Base-by-base conservation (phyloP, 1,140 invertebrate genomes). In the Carposina sasakii region DNA sequence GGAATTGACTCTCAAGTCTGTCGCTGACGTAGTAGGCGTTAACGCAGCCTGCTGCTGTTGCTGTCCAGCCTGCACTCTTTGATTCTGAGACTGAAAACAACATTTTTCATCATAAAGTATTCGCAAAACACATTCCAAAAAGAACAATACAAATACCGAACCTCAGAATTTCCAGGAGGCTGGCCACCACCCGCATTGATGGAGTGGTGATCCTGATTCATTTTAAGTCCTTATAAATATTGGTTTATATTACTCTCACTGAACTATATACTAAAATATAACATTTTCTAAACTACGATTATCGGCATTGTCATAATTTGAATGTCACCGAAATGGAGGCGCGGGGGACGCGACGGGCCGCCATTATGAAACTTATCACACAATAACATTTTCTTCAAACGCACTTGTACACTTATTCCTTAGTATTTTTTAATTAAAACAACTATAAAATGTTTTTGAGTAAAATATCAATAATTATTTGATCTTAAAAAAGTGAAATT, bases 291-390 rank as follows among this genome's bases (percentile, higher is more conserved):
- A 70, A 81, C 65, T 77, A 78, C 72, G 67, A 66, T 69, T 69
- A 72, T 82, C 72, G 76, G 82, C 82, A 83, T 87, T 86, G 84
- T 85, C 85, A 86, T 78, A 83, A 81, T 81, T 79, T 72, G 81
- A 83, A 85, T 88, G 87, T 87, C 86, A 88, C 76, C 78, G 81
- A 86, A 84, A 85, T 85, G 73, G 68, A 85, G 82, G 81, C 78
- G 86, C 81, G 87, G 86, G 87, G 88, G 87, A 88, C 86, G 87
- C 87, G 86, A 88, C 85, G 87, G 86, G 83, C 86, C 87, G 88
- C 88, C 88, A 89, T 89, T 88, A 87, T 81, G 79, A 87, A 84
- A 87, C 79, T 83, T 84, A 71, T 62, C 68, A 68, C 83, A 85
- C 83, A 82, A 85, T 71, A 85, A 85, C 83, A 85, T 85, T 76